Evolutionary conservation across 2,888 invertebrate genomes (phyloP).

Genomic region (Panzeria rudis): DNA sequence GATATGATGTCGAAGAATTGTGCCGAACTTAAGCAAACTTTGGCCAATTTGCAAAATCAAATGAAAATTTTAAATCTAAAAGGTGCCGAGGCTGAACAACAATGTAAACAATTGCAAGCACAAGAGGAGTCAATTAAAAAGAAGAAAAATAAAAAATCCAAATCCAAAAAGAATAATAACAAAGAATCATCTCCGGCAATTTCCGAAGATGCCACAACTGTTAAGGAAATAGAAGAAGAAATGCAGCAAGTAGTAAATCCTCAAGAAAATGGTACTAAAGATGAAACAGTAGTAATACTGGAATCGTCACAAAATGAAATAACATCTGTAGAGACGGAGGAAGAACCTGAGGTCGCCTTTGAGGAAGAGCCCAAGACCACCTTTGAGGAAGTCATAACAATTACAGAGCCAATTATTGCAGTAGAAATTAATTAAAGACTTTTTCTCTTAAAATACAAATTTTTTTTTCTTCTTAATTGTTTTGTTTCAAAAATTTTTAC

Average conservation of each 20-base stretch:
- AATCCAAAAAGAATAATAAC: constrained; percentile 53
- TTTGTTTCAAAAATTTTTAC: not conserved
- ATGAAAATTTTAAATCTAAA: constrained; percentile 82
- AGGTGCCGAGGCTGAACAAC: constrained; percentile 68
- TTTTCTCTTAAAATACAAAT: not conserved
- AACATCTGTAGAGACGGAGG: not conserved
- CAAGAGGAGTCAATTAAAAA: constrained; percentile 73
- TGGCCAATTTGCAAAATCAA: constrained; percentile 86
- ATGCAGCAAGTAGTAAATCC: constrained; percentile 2
- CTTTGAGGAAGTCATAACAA: too few relatives aligned
- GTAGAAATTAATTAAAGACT: constrained; percentile 44
- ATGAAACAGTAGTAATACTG: not conserved
- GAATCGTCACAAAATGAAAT: not conserved
- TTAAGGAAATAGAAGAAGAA: constrained; percentile 43
- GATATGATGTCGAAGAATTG: constrained; percentile 87
- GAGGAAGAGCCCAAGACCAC: constrained; percentile 7
- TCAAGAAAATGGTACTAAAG: not conserved
- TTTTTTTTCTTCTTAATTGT: constrained; percentile 22
- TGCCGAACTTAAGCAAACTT: constrained; percentile 86
- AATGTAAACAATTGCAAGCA: constrained; percentile 66
- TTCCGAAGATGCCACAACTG: constrained; percentile 63
- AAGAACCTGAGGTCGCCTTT: not conserved
- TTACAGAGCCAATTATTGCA: constrained; percentile 47
- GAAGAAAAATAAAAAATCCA: constrained; percentile 70
- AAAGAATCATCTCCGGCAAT: constrained; percentile 61